Base-by-base conservation (phyloP, 2,797 vertebrate genomes). In the Florisuga fusca region DNA sequence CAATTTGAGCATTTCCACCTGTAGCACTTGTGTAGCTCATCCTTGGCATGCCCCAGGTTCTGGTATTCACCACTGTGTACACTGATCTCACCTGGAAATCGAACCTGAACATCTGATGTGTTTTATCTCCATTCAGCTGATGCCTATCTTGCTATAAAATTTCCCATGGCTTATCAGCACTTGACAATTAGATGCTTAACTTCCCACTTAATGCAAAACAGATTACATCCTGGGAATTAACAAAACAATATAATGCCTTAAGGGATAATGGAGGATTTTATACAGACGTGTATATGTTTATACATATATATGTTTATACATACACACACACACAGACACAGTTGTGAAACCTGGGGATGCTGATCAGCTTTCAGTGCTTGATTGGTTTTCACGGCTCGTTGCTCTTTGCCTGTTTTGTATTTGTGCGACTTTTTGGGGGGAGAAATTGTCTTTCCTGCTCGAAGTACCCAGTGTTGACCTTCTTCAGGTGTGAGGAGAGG, bases 191-290 rank as follows among this genome's bases (percentile, higher is more conserved):
- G 87, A 89, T 73, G 72, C 88, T 95, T 94, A 92, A 95, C 84
- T 90, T 90, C 93, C 89, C 74, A 94, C 91, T 89, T 91, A 94
- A 94, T 96, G 94, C 95, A 96, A 97, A 95, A 92, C 89, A 84
- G 66, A 90, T 95, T 90, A 94, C 66, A 93, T 84, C 82, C 83
- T 97, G 94, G 76, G 92, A 96, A 96, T 93, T 96, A 95, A 96
- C 92, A 89, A 96, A 94, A 89, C 87, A 93, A 90, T 91, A 66
- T 87, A 92, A 92, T 61, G 84, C 88, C 95, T 93, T 91, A 23
- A 76, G 86, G 91, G 63, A 15, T 74, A 78, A 63, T 86, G 84
- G 75, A 77, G 83, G 93, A 87, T 92, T 92, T 61, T 74, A 59
- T 23, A 72, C 51, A 78, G 85, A 62, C 1, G 1, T 59, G 36